Evolutionary conservation across 1,140 invertebrate genomes (phyloP).

Genomic region (Drosophila ogumai): DNA sequence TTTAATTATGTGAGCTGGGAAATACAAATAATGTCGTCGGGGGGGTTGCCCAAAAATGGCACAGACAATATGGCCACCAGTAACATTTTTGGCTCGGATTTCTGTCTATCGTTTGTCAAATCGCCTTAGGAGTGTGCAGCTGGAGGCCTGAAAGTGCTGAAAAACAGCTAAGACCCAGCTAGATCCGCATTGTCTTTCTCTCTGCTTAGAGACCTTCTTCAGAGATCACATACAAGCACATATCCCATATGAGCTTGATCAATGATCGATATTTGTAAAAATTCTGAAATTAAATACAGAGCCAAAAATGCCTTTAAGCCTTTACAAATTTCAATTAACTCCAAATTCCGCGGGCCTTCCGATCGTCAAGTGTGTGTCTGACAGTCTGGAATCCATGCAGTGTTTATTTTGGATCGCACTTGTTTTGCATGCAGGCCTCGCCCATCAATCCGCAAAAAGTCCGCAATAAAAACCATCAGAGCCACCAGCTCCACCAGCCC

Average conservation of each 20-base stretch:
- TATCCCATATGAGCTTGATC: background rate
- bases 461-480: conserved; percentile 21
- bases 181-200: conserved; percentile 41
- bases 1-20: conserved; percentile 77
- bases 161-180: conserved; percentile 3
- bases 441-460: conserved; percentile 24
- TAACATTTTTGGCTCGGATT: conserved; percentile 10
- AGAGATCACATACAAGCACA: background rate
- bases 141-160: conserved; percentile 22
- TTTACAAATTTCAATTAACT: conserved; percentile 20
- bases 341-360: background rate
- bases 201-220: background rate
- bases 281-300: background rate
- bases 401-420: conserved; percentile 48
- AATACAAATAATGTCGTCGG: conserved; percentile 74
- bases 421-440: conserved; percentile 63
- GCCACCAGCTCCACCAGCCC: conserved; percentile 12
- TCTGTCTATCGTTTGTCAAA: conserved; percentile 62
- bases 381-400: background rate
- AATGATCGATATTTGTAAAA: background rate
- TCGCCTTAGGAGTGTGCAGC: conserved; percentile 59
- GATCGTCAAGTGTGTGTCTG: conserved; percentile 16
- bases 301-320: background rate
- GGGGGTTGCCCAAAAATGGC: conserved; percentile 77
- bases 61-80: conserved; percentile 47